Evolutionary conservation across 2,888 invertebrate species (phyloP).

Genomic region (Petrolisthes manimaculis): DNA sequence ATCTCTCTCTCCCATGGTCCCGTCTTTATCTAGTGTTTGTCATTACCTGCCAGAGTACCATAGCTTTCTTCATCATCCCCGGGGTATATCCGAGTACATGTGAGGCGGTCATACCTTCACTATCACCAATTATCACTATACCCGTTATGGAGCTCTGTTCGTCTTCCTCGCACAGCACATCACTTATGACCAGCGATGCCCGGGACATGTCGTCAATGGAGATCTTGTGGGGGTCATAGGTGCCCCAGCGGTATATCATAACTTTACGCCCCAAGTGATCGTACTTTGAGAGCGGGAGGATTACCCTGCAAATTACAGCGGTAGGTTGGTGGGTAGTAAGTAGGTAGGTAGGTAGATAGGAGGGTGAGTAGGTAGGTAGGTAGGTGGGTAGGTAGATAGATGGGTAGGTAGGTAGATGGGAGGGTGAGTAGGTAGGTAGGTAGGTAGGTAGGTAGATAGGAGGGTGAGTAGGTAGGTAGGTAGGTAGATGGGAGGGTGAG

Average conservation of each 20-base stretch:
- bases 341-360: too few species aligned
- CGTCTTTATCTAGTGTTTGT: neutral
- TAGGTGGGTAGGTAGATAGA: too few species aligned
- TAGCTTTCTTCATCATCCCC: constrained; percentile 75
- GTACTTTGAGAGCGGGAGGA: constrained; percentile 67
- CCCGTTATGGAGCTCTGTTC: constrained; percentile 71
- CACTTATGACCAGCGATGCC: constrained; percentile 70
- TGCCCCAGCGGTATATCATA: constrained; percentile 63
- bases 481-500: too few species aligned
- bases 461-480: too few species aligned
- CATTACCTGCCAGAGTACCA: constrained; percentile 70
- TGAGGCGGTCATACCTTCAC: constrained; percentile 73
- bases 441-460: too few species aligned
- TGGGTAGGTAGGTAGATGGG: too few species aligned
- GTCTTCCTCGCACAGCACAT: constrained; percentile 75
- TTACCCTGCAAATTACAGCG: constrained; percentile 60
- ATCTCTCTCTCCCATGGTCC: neutral
- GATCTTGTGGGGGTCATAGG: constrained; percentile 71
- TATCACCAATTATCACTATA: constrained; percentile 74
- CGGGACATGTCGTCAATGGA: constrained; percentile 73
- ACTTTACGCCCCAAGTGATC: constrained; percentile 73
- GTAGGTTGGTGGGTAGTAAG: too few species aligned
- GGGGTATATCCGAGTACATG: constrained; percentile 76
- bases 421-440: too few species aligned
- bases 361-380: too few species aligned